Evolutionary conservation across 1,140 invertebrate genomes (phyloP).

Genomic region (Drosophila ficusphila): DNA sequence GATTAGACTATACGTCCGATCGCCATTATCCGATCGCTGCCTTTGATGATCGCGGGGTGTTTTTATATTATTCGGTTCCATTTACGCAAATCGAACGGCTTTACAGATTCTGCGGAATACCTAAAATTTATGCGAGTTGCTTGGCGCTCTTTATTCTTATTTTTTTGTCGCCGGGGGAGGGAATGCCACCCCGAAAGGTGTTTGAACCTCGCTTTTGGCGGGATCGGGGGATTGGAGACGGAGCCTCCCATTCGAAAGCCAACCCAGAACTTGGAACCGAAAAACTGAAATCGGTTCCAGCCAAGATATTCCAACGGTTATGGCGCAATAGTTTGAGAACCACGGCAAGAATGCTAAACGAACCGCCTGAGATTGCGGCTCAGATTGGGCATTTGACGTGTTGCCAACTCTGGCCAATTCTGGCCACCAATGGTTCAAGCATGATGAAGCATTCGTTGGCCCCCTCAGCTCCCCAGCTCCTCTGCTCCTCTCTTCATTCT

Average conservation of each 20-base stretch:
- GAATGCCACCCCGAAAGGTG: conserved; percentile 16
- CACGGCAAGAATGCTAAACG: conserved; percentile 71
- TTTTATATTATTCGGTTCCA: conserved; percentile 29
- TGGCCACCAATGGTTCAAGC: too few species aligned
- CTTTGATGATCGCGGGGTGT: conserved; percentile 35
- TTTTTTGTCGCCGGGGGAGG: conserved; percentile 3
- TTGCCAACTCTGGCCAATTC: conserved; percentile 51
- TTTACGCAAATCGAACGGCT: conserved; percentile 65
- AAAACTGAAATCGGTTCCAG: too few species aligned
- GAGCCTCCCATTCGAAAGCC: too few species aligned
- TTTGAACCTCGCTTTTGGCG: conserved; percentile 37
- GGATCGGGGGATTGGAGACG: too few species aligned
- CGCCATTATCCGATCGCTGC: conserved; percentile 43
- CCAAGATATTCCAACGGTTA: too few species aligned
- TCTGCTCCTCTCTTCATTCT: too few species aligned
- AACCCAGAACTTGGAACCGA: too few species aligned
- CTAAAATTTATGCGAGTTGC: conserved; percentile 69
- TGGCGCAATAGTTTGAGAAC: conserved; percentile 60
- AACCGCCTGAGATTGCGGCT: conserved; percentile 46
- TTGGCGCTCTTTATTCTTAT: too few species aligned
- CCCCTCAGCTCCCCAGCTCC: too few species aligned
- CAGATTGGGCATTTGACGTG: conserved; percentile 41
- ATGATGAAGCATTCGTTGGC: too few species aligned
- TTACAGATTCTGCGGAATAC: conserved; percentile 18
- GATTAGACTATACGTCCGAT: conserved; percentile 26